Evolutionary conservation across 1,140 invertebrate genomes (phyloP).

Genomic region (Trachymyrmex septentrionalis): DNA sequence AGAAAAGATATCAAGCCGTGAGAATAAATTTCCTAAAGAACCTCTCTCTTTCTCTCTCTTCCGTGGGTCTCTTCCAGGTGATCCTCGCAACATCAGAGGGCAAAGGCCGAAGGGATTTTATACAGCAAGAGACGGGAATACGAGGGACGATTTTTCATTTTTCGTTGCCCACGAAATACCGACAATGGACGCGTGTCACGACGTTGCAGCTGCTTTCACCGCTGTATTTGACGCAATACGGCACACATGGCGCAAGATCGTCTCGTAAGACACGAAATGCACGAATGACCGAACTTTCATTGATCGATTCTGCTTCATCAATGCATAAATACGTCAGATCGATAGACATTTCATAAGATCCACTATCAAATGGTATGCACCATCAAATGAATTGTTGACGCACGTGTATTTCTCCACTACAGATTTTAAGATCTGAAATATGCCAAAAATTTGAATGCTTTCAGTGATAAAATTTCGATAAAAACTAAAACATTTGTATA

Average conservation of each 20-base stretch:
- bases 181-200: slow-evolving; percentile 87
- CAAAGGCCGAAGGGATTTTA: slow-evolving; percentile 39
- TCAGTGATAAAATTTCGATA: background rate
- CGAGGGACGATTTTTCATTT: slow-evolving; percentile 85
- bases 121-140: slow-evolving; percentile 15
- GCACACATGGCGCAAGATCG: slow-evolving; percentile 81
- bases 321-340: background rate
- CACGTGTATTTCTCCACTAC: background rate
- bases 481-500: background rate
- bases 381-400: background rate
- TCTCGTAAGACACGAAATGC: slow-evolving; percentile 81
- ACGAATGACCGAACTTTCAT: slow-evolving; percentile 10
- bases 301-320: background rate
- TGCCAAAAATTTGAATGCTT: background rate
- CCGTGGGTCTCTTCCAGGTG: slow-evolving; percentile 83
- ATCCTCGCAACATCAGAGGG: slow-evolving; percentile 67
- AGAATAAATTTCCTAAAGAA: slow-evolving; percentile 25
- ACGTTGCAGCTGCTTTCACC: slow-evolving; percentile 83
- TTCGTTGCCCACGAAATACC: slow-evolving; percentile 83
- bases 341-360: background rate
- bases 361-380: background rate
- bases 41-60: slow-evolving; percentile 55
- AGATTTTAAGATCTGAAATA: background rate
- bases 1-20: background rate
- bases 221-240: slow-evolving; percentile 80